Percentiles rank a stretch among this genome's conserved stretches.
Conservation (phyloP, 2,888 invertebrate species). For the Prosapia bicincta region DNA sequence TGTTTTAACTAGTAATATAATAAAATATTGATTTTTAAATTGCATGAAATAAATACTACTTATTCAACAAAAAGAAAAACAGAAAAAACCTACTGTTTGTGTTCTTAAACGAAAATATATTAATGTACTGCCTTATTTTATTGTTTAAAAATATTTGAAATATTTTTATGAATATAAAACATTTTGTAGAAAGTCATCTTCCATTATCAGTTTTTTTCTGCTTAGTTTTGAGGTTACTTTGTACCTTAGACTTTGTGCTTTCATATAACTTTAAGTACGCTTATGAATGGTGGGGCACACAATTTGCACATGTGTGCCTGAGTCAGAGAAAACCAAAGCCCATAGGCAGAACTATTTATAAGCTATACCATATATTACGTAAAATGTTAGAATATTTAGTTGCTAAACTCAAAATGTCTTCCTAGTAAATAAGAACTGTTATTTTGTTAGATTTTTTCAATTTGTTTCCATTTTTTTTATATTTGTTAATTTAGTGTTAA, state of each 20-base stretch:
- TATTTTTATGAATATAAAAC: background rate
- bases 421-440: constrained; percentile 22
- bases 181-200: background rate
- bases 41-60: background rate
- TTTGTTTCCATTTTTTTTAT: background rate
- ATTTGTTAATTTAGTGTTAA: background rate
- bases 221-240: background rate
- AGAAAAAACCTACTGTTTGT: background rate
- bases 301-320: background rate
- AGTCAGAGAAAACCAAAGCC: constrained; percentile 28
- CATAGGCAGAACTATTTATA: constrained; percentile 18
- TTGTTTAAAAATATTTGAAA: background rate
- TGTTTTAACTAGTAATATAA: background rate
- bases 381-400: constrained; percentile 18
- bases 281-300: constrained; percentile 12
- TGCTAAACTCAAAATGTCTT: constrained; percentile 28
- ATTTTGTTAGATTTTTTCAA: constrained; percentile 8
- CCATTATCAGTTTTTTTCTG: background rate
- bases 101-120: background rate
- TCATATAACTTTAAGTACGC: constrained; percentile 17
- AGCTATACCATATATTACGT: constrained; percentile 15
- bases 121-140: background rate
- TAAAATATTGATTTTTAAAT: background rate
- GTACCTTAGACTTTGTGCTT: constrained; percentile 15
- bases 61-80: background rate